Percentiles rank a stretch among this genome's conserved stretches.
Evolutionary conservation across 1,140 invertebrate species (phyloP).

Genomic region (Hirudo medicinalis): DNA sequence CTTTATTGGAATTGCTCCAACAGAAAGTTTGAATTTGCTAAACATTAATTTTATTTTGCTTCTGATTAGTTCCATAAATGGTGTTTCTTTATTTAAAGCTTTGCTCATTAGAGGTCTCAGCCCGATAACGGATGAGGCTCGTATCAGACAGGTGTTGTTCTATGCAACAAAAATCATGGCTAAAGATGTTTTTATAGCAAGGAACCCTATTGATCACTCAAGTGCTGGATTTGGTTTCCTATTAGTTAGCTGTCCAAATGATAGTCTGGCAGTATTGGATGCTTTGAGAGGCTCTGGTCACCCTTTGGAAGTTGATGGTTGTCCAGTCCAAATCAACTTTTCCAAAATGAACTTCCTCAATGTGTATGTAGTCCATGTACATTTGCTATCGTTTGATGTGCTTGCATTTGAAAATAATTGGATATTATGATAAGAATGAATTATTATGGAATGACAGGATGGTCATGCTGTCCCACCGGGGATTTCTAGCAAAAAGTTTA

Average conservation of each 20-base stretch:
- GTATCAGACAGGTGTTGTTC: constrained; percentile 48
- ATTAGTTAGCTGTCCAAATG: constrained; percentile 65
- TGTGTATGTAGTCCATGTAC: not conserved
- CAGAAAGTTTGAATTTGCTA: constrained; percentile 6
- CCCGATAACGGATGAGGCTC: constrained; percentile 68
- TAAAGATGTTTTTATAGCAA: constrained; percentile 63
- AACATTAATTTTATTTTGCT: not conserved
- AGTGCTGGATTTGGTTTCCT: constrained; percentile 70
- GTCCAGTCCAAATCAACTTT: constrained; percentile 28
- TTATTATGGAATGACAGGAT: too few relatives aligned
- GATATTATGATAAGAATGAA: too few relatives aligned
- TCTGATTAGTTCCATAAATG: not conserved
- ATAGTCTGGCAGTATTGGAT: constrained; percentile 56
- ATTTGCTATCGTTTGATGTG: too few relatives aligned
- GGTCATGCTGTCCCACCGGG: too few relatives aligned
- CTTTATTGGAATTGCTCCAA: not conserved
- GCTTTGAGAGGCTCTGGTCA: constrained; percentile 28
- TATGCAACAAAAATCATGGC: constrained; percentile 50
- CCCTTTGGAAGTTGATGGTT: constrained; percentile 40
- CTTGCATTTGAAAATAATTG: too few relatives aligned
- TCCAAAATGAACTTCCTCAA: not conserved
- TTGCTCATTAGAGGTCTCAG: constrained; percentile 72
- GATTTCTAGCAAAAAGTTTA: too few relatives aligned
- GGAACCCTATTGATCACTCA: constrained; percentile 62
- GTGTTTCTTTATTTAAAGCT: constrained; percentile 42